Evolutionary conservation across 2,113 vertebrate genomes (phyloP), one percentile per base, ranked within the genome.

Genomic region (Trichomycterus rosablanca): DNA sequence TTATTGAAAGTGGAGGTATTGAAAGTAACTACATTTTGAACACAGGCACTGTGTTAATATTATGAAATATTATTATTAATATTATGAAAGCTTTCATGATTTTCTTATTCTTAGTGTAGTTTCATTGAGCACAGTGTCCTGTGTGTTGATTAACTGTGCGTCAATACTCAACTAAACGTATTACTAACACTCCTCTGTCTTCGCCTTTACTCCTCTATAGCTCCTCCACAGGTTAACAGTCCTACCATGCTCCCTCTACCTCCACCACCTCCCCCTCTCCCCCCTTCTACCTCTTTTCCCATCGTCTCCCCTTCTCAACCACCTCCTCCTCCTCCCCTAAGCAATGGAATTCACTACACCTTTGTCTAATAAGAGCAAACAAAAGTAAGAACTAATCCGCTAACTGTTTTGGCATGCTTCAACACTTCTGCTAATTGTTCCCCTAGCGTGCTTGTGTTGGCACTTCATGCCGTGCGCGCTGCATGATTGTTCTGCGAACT

Each of bases 341-440:
- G 90, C 92, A 97, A 92, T 87, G 95, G 95, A 89, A 89, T 97
- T 86, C 94, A 97, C 92, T 98, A 97, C 94, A 97, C 93, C 78
- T 98, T 97, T 98, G 95, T 98, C 88, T 97, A 92, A 86, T 85
- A 71, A 80, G 54, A 82, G 71, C 35, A 74, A 67, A 83, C 82
- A 89, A 91, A 94, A 70, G 72, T 74, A 74, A 74, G 72, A 19
- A 67, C 93, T 96, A 95, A 96, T 92, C 15, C 85, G 84, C 86
- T 88, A 82, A 84, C 70, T 78, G 75, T 76, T 43, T 79, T 80
- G 75, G 55, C 67, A 18, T 20, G 30, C 77, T 62, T 59, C 77
- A n/a, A n/a, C 66, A 66, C 66, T 64, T 58, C 52, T 37, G 11
- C 77, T 74, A 60, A 74, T 74, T 71, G 70, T 66, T 63, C 57